Percentiles rank a stretch among this genome's conserved stretches.
These are phyloP conservation scores for Numenius phaeopus DNA, from an alignment of 2,797 vertebrate genomes.

Conservation along the genomic window DNA sequence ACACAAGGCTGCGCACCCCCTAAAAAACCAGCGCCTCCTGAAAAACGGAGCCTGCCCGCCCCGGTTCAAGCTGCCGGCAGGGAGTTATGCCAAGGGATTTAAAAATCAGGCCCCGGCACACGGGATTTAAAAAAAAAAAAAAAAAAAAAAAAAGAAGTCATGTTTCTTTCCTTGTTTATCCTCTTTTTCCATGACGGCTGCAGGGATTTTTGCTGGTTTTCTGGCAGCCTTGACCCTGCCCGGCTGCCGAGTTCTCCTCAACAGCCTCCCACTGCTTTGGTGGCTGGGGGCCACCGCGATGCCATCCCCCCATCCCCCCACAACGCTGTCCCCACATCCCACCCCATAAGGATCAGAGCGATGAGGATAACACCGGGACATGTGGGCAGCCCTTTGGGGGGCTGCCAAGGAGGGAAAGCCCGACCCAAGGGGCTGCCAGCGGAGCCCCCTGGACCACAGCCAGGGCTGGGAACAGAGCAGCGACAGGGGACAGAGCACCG, in stretches of 20 bases:
- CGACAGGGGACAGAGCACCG: fast-evolving
- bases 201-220: conserved; percentile 15
- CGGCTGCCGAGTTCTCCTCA: not conserved
- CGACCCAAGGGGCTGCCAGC: not conserved
- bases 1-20: not conserved
- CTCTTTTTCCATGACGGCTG: conserved; percentile 62
- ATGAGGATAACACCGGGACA: fast-evolving
- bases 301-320: not conserved
- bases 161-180: conserved; percentile 51
- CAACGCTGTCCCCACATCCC: not conserved
- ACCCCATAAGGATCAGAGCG: fast-evolving
- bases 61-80: not conserved
- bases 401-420: not conserved
- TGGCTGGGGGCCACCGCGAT: fast-evolving
- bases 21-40: not conserved
- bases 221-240: not conserved
- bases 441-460: not conserved
- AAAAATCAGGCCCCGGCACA: not conserved
- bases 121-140: not conserved
- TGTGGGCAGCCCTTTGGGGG: not conserved
- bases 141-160: not conserved
- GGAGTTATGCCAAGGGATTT: conserved; percentile 19
- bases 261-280: not conserved
- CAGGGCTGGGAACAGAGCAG: not conserved
- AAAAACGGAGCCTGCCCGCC: not conserved